Evolutionary conservation across 2,888 invertebrate genomes (phyloP).

Genomic region (Gryllus longicercus): DNA sequence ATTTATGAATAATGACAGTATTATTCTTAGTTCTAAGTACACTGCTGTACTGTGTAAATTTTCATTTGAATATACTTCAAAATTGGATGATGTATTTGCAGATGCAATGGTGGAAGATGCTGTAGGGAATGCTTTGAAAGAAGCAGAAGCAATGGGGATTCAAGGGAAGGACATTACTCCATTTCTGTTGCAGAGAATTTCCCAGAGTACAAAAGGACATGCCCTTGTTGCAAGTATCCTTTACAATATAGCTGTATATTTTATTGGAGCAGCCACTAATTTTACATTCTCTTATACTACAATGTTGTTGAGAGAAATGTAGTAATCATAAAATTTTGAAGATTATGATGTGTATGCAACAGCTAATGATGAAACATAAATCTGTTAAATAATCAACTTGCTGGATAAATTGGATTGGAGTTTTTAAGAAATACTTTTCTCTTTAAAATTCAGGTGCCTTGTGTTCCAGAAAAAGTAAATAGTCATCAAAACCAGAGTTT

Average conservation of each 20-base stretch:
- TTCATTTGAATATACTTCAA: background rate
- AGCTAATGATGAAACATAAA: no score
- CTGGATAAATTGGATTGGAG: no score
- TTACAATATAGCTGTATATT: conserved; percentile 41
- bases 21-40: background rate
- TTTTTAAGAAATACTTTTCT: no score
- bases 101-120: conserved; percentile 59
- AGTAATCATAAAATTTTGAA: no score
- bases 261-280: no score
- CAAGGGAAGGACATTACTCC: conserved; percentile 90
- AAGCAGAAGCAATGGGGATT: conserved; percentile 60
- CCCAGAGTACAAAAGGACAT: conserved; percentile 73
- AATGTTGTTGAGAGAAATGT: no score
- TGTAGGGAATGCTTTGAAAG: conserved; percentile 64
- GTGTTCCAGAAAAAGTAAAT: no score
- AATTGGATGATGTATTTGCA: background rate
- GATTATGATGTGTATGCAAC: no score
- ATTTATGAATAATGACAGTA: background rate
- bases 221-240: conserved; percentile 84
- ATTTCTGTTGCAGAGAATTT: conserved; percentile 75
- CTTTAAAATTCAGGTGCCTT: no score
- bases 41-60: background rate
- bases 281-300: no score
- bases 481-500: no score
- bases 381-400: no score